Conservation (phyloP, 2,113 vertebrate genomes). For the Albula glossodonta region DNA sequence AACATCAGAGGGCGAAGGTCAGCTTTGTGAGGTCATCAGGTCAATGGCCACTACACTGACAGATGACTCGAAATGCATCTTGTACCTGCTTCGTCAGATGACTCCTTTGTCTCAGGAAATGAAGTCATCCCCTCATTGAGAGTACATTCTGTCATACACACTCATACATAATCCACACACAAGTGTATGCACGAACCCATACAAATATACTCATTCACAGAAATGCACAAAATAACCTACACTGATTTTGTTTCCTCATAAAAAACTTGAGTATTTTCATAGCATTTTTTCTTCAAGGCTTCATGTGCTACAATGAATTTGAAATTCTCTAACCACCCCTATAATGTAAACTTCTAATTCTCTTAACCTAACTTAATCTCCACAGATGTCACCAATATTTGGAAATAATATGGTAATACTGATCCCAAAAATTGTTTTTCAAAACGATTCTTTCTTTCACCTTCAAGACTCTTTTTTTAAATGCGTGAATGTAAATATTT, state of each 20-base stretch:
- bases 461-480: too few species aligned
- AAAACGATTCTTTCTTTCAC: too few species aligned
- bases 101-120: slow-evolving; percentile 35
- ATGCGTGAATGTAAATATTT: too few species aligned
- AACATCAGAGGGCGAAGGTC: slow-evolving; percentile 81
- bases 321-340: not conserved
- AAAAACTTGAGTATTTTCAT: not conserved
- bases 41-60: slow-evolving; percentile 80
- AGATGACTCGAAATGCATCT: slow-evolving; percentile 74
- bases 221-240: too few species aligned
- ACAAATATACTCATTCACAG: not conserved
- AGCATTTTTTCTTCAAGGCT: not conserved
- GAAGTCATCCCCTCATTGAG: slow-evolving; percentile 12
- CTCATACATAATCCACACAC: not conserved
- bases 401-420: too few species aligned
- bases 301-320: not conserved
- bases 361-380: not conserved
- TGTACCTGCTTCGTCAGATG: slow-evolving; percentile 38
- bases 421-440: too few species aligned
- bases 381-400: not conserved
- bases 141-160: not conserved
- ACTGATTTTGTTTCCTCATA: not conserved
- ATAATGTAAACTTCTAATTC: not conserved
- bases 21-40: slow-evolving; percentile 75
- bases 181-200: not conserved